Percentiles rank a stretch among this genome's conserved stretches.
phyloP scores from a whole-genome alignment of 2,888 invertebrate genomes.

The Camptogramma bilineatum region DNA sequence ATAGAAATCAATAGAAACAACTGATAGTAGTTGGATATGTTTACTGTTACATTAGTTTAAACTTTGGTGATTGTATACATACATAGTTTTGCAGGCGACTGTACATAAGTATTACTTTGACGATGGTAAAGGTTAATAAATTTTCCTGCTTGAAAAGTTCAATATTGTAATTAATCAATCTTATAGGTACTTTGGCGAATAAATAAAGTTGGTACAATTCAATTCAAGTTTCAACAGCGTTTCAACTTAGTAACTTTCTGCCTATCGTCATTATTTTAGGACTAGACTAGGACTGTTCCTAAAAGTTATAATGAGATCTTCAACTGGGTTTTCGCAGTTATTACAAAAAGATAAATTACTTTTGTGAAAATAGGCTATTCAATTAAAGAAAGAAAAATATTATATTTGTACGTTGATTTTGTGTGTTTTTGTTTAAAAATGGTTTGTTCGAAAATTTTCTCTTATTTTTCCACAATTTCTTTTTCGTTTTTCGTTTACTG shows the following conservation, averaged over 20 bases:
- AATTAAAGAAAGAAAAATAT: not conserved
- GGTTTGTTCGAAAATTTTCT: not conserved
- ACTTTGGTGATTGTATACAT: no score
- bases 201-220: not conserved
- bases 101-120: no score
- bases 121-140: no score
- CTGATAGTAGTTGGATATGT: no score
- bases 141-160: not conserved
- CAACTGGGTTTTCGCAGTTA: slow-evolving; percentile 15
- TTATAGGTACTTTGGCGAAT: not conserved
- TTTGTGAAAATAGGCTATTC: slow-evolving; percentile 2
- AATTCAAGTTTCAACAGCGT: slow-evolving; percentile 1
- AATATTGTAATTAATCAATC: no score
- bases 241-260: slow-evolving; percentile 6
- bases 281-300: slow-evolving; percentile 13
- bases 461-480: no score
- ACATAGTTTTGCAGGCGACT: no score
- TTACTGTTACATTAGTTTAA: no score
- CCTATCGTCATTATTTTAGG: slow-evolving; percentile 13
- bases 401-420: not conserved
- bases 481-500: no score
- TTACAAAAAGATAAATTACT: slow-evolving; percentile 12
- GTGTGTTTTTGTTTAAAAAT: no score
- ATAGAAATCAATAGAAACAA: no score
- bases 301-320: slow-evolving; percentile 29